Evolutionary conservation across 1,140 invertebrate species (phyloP), one percentile per base, ranked within the genome.

Genomic region (Manduca sexta): DNA sequence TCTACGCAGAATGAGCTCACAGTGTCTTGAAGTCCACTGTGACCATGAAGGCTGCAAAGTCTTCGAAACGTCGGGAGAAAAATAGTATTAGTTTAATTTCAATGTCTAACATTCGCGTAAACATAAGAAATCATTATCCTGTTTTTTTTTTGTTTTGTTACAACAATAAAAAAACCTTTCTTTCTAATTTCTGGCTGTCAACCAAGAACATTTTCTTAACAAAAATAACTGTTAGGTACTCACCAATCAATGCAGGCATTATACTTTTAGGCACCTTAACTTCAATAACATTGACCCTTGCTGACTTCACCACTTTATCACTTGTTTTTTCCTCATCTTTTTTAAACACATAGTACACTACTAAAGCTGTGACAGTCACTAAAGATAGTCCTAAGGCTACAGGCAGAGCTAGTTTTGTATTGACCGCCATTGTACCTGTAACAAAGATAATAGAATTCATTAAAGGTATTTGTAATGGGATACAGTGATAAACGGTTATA

Each of bases 231-330:
- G 8, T 8, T 5, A 11, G 15, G 6, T 10, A 52, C 77, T 77
- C 53, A 85, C 82, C 82, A 60, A 85, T 85, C 38, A 83, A 56
- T 49, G 78, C 82, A 35, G 79, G 76, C 3, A 83, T 63, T 45
- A 83, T 73, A 30, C 64, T 73, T 46, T 83, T 85, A n/a, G 78
- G 73, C 2, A 85, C 73, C 41, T 59, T 48, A 4, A 85, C 64
- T 45, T 85, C 82, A 61, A 83, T 81, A 4, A 69, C 41, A 54
- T 80, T 76, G 1, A 71, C 45, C 52, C 66, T 70, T 17, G 77
- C 58, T 4, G 74, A 68, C 44, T 71, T 75, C 0, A 85, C 49
- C 40, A 42, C 42, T 37, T 74, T 74, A 3, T 67, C 51, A 16
- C 51, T 49, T n/a, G 21, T 50, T 10, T 67, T 53, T 12, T 81